Base-by-base conservation (phyloP, 2,113 vertebrate species). In the Euleptes europaea region DNA sequence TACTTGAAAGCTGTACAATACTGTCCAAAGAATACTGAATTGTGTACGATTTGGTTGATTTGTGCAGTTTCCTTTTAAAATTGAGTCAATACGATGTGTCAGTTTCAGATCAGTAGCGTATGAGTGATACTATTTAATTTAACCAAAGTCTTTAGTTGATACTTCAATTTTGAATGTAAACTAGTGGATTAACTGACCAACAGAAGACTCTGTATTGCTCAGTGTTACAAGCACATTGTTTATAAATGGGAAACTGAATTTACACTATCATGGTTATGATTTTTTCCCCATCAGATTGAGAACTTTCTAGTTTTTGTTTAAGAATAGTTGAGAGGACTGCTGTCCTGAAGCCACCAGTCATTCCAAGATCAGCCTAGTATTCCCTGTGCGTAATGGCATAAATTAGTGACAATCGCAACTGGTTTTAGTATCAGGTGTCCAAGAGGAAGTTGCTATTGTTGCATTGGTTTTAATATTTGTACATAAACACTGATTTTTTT, bases 401-500 rank as follows among this genome's bases (percentile, higher is more conserved):
- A 97, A 97, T 96, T 97, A 97, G 97, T 98, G 98, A 99, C 98
- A 99, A 99, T 99, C 98, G 97, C 97, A 97, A 97, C 95, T 94
- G 92, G 95, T 96, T 97, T 98, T 97, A 97, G 90, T 98, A 97
- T 96, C 96, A 97, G 97, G 96, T 97, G 97, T 98, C 97, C 96
- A 96, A 98, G 96, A 97, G 97, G 97, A 97, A 97, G 97, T 98
- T 94, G 97, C 97, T 98, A 94, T 98, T 97, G 97, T 96, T 96
- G 94, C 94, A 94, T 97, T 95, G 94, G 97, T 98, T 98, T 98
- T 99, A 99, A 97, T 97, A 98, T 97, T 97, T 99, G 98, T 99
- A 99, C 97, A 99, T 99, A 98, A 97, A 97, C 97, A 98, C 97
- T 98, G 96, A 97, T 97, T 98, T 98, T 98, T 97, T 98, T 98